Percentiles rank a stretch among this genome's conserved stretches.
phyloP scores from a whole-genome alignment of 2,888 invertebrate genomes.

The Pristionchus mayeri region DNA sequence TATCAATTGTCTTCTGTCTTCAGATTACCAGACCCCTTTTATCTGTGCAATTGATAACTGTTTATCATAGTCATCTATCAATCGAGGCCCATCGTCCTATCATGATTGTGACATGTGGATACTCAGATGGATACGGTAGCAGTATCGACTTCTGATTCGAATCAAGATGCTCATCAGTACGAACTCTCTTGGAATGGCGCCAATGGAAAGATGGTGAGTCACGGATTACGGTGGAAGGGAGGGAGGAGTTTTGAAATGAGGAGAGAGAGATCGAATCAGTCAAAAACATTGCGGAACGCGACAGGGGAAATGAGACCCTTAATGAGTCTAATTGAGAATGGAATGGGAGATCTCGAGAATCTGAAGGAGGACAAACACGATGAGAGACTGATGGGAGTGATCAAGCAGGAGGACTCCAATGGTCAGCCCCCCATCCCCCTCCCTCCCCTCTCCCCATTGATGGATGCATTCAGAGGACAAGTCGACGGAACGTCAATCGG shows the following conservation, averaged over 20 bases:
- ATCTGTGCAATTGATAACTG: constrained; percentile 43
- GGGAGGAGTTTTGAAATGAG: constrained; percentile 39
- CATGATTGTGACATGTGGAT: constrained; percentile 16
- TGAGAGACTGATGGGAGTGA: not conserved
- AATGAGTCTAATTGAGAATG: not conserved
- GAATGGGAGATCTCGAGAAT: not conserved
- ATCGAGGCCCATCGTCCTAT: not conserved
- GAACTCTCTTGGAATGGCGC: constrained; percentile 23
- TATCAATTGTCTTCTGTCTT: constrained; percentile 41
- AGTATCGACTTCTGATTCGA: not conserved
- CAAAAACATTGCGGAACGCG: not conserved
- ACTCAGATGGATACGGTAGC: constrained; percentile 41
- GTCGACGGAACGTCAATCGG: constrained; percentile 33
- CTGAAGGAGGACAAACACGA: constrained; percentile 2
- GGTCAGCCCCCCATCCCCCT: not conserved
- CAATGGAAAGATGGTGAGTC: constrained; percentile 35
- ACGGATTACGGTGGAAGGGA: constrained; percentile 22
- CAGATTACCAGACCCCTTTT: constrained; percentile 45
- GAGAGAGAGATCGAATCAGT: not conserved
- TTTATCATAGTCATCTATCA: constrained; percentile 43
- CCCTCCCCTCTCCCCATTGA: not conserved
- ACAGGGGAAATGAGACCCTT: constrained; percentile 3
- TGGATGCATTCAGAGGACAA: constrained; percentile 29
- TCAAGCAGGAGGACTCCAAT: constrained; percentile 10
- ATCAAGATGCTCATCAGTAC: not conserved